Conservation (phyloP, 2,888 invertebrate genomes). For the Apamea crenata region DNA sequence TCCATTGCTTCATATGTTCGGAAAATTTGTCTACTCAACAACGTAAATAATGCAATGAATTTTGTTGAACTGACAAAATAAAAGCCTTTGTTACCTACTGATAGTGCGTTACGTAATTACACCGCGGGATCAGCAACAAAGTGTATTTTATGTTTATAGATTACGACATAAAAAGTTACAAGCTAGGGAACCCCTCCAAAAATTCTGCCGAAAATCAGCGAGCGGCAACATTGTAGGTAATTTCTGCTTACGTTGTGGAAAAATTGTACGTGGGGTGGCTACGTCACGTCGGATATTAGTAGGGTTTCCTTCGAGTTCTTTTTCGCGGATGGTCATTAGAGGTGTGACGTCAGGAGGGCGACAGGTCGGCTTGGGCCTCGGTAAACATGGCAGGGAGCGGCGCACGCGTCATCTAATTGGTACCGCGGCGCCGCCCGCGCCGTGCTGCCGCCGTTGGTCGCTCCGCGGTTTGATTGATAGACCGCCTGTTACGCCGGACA, state of each 20-base stretch:
- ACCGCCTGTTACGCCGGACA: conserved; percentile 84
- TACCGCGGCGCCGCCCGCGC: conserved; percentile 59
- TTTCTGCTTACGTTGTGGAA: conserved; percentile 49
- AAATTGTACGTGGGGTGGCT: conserved; percentile 41
- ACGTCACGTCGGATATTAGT: conserved; percentile 50
- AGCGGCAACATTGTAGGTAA: conserved; percentile 26
- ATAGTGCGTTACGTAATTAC: background rate
- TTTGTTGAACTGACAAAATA: background rate
- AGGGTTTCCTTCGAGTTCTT: conserved; percentile 73
- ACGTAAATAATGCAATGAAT: background rate
- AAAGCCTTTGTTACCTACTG: background rate
- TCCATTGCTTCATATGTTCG: background rate
- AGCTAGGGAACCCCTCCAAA: conserved; percentile 32
- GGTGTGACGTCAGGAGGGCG: conserved; percentile 80
- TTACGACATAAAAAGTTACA: conserved; percentile 37
- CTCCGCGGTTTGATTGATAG: conserved; percentile 84
- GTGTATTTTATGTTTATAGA: conserved; percentile 39
- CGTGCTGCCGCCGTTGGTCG: conserved; percentile 57
- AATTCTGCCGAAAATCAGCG: conserved; percentile 27
- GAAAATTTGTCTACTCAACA: background rate
- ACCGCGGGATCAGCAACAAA: conserved; percentile 18
- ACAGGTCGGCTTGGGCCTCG: conserved; percentile 64
- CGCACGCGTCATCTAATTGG: conserved; percentile 82
- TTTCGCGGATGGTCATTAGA: conserved; percentile 73
- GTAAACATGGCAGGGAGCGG: conserved; percentile 81